Evolutionary conservation across 2,888 invertebrate genomes (phyloP), one percentile per base, ranked within the genome.

Genomic region (Cylindroiulus punctatus): DNA sequence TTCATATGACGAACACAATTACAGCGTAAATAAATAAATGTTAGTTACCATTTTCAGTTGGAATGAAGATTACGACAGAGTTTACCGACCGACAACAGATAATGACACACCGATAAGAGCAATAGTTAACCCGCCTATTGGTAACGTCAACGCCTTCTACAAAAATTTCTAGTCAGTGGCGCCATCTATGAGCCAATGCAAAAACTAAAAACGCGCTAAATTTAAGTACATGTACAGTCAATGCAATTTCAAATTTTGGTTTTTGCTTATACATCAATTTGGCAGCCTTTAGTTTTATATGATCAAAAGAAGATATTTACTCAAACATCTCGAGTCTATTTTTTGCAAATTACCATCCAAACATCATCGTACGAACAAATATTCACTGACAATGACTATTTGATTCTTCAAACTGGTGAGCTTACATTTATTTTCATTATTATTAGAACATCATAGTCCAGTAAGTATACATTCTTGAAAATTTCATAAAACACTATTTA

Each of bases 401-500:
- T 26, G 10, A 65, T 65, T n/a, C n/a, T 65, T 65, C 65, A 65
- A 65, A 65, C 65, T 19, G 26, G 65, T 65, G 65, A 65, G 65
- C 26, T 65, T 65, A 65, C 65, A 26, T 65, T 65, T 65, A 65
- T 65, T 65, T 52, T 65, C 65, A 65, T 26, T 65, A 65, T 65
- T 65, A 65, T 65, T 26, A 65, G 65, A 65, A 65, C 65, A 65
- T 10, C 10, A 65, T 65, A 65, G 65, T 65, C 65, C 65, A 65
- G 65, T 65, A 65, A 65, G 65, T 65, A 65, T 12, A 65, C 65
- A 65, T 65, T 65, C 65, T 65, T 65, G 65, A 65, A 65, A 65
- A 65, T 65, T 26, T 65, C 65, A 65, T 65, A 65, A 65, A 65
- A 65, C 65, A 65, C 65, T 65, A 65, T 65, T 65, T 65, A 65